Conservation (phyloP, 2,888 invertebrate genomes). For the Willowsia nigromaculata region DNA sequence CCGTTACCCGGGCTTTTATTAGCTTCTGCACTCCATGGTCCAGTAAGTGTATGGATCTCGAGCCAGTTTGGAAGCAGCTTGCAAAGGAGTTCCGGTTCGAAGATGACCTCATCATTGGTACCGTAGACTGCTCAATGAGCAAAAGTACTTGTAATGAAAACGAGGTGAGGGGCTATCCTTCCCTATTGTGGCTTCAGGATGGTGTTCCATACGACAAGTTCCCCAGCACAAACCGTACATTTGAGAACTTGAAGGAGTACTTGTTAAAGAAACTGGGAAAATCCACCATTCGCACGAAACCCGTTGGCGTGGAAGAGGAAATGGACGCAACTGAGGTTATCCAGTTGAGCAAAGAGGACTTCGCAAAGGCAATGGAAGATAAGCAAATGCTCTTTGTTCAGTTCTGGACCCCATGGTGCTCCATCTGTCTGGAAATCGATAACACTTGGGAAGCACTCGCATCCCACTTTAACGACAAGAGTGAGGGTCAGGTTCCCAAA, state of each 20-base stretch:
- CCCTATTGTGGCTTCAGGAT: slow-evolving; percentile 91
- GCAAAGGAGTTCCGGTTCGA: slow-evolving; percentile 84
- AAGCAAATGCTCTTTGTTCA: slow-evolving; percentile 89
- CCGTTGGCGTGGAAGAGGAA: slow-evolving; percentile 78
- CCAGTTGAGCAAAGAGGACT: slow-evolving; percentile 86
- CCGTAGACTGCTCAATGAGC: slow-evolving; percentile 91
- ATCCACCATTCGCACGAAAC: slow-evolving; percentile 79
- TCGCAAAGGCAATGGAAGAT: slow-evolving; percentile 86
- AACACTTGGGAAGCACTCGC: slow-evolving; percentile 92
- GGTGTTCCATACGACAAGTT: slow-evolving; percentile 89
- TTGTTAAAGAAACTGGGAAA: slow-evolving; percentile 86
- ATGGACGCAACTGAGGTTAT: slow-evolving; percentile 82
- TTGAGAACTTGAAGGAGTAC: slow-evolving; percentile 87
- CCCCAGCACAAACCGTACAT: slow-evolving; percentile 82
- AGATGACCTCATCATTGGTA: slow-evolving; percentile 86
- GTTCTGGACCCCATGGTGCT: slow-evolving; percentile 91
- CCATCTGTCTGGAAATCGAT: slow-evolving; percentile 81
- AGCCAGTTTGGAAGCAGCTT: slow-evolving; percentile 82
- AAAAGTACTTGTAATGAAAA: slow-evolving; percentile 88
- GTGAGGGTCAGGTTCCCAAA: slow-evolving; percentile 79
- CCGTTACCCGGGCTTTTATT: slow-evolving; percentile 89
- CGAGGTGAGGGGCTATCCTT: slow-evolving; percentile 93
- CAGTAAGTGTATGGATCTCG: slow-evolving; percentile 81
- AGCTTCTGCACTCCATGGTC: slow-evolving; percentile 98
- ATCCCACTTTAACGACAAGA: slow-evolving; percentile 84